These are phyloP conservation scores for Montipora foliosa DNA, from an alignment of 64 coral and sea anemone genomes.

Conservation along the genomic window DNA sequence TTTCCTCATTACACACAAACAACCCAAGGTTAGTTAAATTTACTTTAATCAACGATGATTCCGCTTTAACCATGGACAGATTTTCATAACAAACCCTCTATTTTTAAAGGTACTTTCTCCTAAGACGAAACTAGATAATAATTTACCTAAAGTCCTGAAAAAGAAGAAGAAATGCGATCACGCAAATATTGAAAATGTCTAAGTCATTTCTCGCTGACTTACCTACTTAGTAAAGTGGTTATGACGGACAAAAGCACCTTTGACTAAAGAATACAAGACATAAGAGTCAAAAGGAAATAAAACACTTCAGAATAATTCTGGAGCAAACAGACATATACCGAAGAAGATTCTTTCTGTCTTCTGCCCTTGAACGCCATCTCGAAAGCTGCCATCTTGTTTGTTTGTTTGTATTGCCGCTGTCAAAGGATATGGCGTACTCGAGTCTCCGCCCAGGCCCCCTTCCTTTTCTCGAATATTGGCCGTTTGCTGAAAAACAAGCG, in stretches of 20 bases:
- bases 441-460: no score
- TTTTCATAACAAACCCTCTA: no score
- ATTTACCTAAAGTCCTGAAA: not conserved
- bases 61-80: no score
- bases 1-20: no score
- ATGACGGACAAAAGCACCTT: conserved; percentile 82
- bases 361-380: conserved; percentile 2
- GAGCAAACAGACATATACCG: not conserved
- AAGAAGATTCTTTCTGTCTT: conserved; percentile 7
- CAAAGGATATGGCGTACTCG: no score
- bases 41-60: no score
- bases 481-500: no score
- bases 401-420: not conserved
- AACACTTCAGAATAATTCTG: not conserved
- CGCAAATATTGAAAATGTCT: no score
- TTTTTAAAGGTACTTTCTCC: no score
- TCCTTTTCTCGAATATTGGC: no score
- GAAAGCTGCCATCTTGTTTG: conserved; percentile 40
- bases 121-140: not conserved
- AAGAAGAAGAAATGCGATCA: no score
- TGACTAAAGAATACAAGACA: conserved; percentile 56
- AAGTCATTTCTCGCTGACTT: not conserved
- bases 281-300: not conserved
- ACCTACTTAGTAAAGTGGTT: conserved; percentile 81
- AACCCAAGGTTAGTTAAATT: no score